phyloP scores from a whole-genome alignment of 2,888 invertebrate genomes.

The Brachypterus glaber region DNA sequence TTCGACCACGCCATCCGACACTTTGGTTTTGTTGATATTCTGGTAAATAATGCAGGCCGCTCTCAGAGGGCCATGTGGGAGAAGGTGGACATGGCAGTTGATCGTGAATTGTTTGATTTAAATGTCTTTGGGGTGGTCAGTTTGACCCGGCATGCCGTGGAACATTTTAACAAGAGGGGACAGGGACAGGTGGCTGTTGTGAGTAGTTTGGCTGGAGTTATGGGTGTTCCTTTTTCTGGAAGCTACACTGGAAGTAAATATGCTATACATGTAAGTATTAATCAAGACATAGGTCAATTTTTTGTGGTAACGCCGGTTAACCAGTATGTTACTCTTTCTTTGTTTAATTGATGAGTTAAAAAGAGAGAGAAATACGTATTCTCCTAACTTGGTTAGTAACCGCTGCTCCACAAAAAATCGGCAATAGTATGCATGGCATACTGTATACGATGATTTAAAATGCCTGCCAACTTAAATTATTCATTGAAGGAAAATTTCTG shows the following conservation, averaged over 20 bases:
- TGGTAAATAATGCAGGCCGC: conserved; percentile 74
- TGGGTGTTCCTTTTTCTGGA: conserved; percentile 56
- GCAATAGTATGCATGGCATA: no score
- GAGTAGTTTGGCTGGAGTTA: conserved; percentile 64
- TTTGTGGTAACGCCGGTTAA: no score
- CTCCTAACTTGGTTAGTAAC: no score
- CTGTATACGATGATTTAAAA: no score
- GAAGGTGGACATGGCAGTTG: conserved; percentile 59
- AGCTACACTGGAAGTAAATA: conserved; percentile 67
- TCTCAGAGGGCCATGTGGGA: conserved; percentile 69
- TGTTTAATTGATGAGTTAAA: no score
- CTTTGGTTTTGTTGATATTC: conserved; percentile 64
- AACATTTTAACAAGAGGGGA: conserved; percentile 51
- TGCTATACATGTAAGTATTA: conserved; percentile 56
- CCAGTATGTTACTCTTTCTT: no score
- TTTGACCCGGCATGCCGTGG: conserved; percentile 58
- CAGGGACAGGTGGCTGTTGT: conserved; percentile 64
- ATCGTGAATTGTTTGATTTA: conserved; percentile 63
- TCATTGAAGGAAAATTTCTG: no score
- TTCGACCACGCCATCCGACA: conserved; percentile 54
- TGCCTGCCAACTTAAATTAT: no score
- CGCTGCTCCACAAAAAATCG: no score
- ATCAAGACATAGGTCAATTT: no score
- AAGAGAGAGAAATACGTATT: no score
- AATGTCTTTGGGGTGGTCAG: conserved; percentile 67